Evolutionary conservation across 2,797 vertebrate species (phyloP).

Genomic region (Typhlichthys subterraneus): DNA sequence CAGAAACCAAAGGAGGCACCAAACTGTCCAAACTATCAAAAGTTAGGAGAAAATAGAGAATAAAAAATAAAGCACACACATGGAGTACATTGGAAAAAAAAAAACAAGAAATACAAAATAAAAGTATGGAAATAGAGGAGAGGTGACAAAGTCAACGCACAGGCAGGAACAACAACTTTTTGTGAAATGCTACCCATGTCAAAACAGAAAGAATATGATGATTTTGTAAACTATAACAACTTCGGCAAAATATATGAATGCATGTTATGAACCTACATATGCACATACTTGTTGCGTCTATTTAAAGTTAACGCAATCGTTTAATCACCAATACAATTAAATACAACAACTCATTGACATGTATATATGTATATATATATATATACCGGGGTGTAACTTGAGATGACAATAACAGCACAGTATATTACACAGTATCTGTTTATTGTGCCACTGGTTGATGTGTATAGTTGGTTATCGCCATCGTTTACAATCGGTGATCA

Average conservation of each 20-base stretch:
- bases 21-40: slow-evolving; percentile 63
- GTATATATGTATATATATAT: too few relatives aligned
- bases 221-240: slow-evolving; percentile 14
- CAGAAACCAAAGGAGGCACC: slow-evolving; percentile 48
- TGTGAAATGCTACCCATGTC: too few relatives aligned
- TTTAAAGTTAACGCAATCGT: too few relatives aligned
- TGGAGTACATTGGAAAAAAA: slow-evolving; percentile 22
- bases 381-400: too few relatives aligned
- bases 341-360: too few relatives aligned
- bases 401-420: too few relatives aligned
- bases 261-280: not conserved
- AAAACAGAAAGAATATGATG: slow-evolving; percentile 25
- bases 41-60: slow-evolving; percentile 31
- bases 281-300: not conserved
- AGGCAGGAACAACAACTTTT: slow-evolving; percentile 23
- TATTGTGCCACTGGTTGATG: too few relatives aligned
- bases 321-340: too few relatives aligned
- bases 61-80: slow-evolving; percentile 26
- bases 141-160: slow-evolving; percentile 46
- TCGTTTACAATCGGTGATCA: too few relatives aligned
- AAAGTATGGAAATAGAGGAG: slow-evolving; percentile 14
- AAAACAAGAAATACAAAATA: slow-evolving; percentile 13
- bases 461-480: too few relatives aligned
- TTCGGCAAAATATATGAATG: not conserved
- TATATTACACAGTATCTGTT: too few relatives aligned